Evolutionary conservation across 2,888 invertebrate genomes (phyloP), one percentile per base, ranked within the genome.

Genomic region (Lepidochrysops patricia): DNA sequence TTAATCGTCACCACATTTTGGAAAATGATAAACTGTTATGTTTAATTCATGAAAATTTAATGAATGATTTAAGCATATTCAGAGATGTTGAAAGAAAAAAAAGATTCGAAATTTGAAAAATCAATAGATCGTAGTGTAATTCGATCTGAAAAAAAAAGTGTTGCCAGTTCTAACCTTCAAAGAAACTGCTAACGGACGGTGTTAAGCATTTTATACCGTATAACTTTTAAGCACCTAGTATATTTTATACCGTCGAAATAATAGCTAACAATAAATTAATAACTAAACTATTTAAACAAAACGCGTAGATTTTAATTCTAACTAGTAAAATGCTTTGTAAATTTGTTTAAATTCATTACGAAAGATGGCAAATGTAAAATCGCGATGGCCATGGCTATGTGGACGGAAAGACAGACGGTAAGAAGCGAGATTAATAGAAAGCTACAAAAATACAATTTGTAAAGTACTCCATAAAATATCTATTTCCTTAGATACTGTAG

Each of bases 361-460:
- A 54, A 54, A 32, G 54, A 54, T 54, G 12, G 27, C 15, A 54
- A 54, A 54, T 29, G 54, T 29, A 19, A 54, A 32, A 12, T 23
- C 19, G 43, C 19, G 23, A 54, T 32, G 19, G 29, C 54, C 13
- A 54, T 54, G 54, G 52, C 58, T 63, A 61, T 58, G 65, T 66
- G 66, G 66, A 66, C 66, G 66, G 66, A 66, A 37, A 64, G 63
- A 64, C 56, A 65, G 65, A 66, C 66, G 65, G 66, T 66, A 64
- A 57, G 60, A 63, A 66, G 65, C 66, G 58, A 61, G 62, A 64
- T 57, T 54, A 57, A 63, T 60, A 61, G 50, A 48, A 61, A 56
- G 62, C 61, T 61, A 64, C 62, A 56, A 57, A 66, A 65, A 54
- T 50, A 50, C 35, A 54, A 50, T 37, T 32, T 58, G 48, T 50